A percentile compares a stretch with the other conserved stretches of the same genome.
Evolutionary conservation across 2,113 vertebrate species (phyloP).

Genomic region (Abramis brama): DNA sequence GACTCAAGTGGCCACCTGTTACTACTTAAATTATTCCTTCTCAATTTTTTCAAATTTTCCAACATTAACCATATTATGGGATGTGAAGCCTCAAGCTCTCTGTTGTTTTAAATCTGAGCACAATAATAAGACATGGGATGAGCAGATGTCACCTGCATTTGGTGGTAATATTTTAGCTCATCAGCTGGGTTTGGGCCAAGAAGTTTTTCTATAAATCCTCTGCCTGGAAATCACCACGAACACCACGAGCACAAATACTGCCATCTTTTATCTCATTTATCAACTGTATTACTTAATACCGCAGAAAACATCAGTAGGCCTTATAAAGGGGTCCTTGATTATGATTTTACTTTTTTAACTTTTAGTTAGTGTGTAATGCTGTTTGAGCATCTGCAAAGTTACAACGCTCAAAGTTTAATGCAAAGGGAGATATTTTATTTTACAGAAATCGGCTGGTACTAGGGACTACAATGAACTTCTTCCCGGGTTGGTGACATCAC

Average conservation of each 20-base stretch:
- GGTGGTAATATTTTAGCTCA: not conserved
- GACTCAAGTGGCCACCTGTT: not conserved
- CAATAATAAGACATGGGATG: not conserved
- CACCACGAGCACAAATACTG: not conserved
- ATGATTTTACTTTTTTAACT: no score
- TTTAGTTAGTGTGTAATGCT: no score
- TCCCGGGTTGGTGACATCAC: no score
- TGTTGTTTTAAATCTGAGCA: not conserved
- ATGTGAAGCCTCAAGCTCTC: not conserved
- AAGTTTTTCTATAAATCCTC: not conserved
- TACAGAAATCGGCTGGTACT: no score
- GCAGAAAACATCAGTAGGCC: no score
- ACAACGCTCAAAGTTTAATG: no score
- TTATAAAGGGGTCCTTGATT: no score
- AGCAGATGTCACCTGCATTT: slow-evolving; percentile 5
- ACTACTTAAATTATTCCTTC: not conserved
- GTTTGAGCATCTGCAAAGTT: no score
- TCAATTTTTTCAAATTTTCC: not conserved
- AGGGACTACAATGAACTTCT: no score
- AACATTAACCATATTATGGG: not conserved
- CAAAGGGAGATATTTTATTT: no score
- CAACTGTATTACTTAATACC: not conserved
- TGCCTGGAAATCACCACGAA: not conserved
- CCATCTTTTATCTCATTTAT: not conserved
- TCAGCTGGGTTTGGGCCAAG: not conserved